Conservation (phyloP, 2,888 invertebrate genomes). For the Andrena camellia region DNA sequence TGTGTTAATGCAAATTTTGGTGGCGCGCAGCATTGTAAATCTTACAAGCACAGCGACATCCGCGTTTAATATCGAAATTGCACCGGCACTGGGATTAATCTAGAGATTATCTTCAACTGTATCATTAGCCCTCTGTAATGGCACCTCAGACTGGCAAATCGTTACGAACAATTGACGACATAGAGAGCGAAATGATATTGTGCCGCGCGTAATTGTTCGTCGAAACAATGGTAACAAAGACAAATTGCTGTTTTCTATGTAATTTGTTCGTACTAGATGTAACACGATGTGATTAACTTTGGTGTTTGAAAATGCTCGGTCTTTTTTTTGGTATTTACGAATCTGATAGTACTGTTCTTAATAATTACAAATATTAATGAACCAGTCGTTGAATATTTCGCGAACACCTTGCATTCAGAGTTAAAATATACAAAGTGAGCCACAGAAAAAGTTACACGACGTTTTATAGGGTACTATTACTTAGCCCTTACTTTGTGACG, state of each 20-base stretch:
- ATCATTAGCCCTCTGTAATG: conserved; percentile 28
- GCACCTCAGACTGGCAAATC: conserved; percentile 5
- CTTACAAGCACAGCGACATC: conserved; percentile 26
- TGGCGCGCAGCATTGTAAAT: not conserved
- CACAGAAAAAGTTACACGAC: too few relatives aligned
- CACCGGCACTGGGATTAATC: conserved; percentile 38
- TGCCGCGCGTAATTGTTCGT: not conserved
- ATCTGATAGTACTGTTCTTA: not conserved
- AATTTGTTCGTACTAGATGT: too few relatives aligned
- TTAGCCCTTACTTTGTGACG: not conserved
- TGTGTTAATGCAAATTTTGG: conserved; percentile 1
- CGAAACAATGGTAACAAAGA: too few relatives aligned
- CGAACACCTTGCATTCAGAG: not conserved
- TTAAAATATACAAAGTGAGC: too few relatives aligned
- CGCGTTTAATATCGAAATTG: conserved; percentile 53
- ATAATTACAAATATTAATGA: too few relatives aligned
- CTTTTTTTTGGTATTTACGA: not conserved
- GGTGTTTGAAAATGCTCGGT: too few relatives aligned
- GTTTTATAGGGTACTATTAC: too few relatives aligned
- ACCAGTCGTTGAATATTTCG: not conserved
- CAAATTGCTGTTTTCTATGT: too few relatives aligned
- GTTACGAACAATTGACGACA: conserved; percentile 7
- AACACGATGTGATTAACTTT: too few relatives aligned
- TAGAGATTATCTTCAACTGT: conserved; percentile 57
- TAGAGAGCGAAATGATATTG: not conserved